Evolutionary conservation across 2,888 invertebrate genomes (phyloP), one percentile per base, ranked within the genome.

Genomic region (Spodoptera exigua): DNA sequence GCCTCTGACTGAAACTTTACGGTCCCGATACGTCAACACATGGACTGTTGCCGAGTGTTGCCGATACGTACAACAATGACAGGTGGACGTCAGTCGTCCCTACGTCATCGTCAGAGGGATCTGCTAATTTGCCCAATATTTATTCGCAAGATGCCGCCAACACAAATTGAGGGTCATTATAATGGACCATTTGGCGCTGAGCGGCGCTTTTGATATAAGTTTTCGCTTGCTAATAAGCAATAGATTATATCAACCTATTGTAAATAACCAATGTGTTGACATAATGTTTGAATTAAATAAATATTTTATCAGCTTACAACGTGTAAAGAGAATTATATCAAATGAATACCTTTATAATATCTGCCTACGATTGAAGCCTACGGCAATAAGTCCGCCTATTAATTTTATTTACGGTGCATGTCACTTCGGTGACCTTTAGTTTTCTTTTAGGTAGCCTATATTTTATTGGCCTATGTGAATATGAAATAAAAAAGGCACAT

Each of bases 81-180:
- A 92, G 92, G 89, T 91, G 89, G 80, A 78, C 81, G 52, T 13
- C 45, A 36, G 36, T n/a, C 37, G 27, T 41, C 47, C n/a, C 64
- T 53, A 78, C 81, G 61, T 51, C 60, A 67, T 21, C 35, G 41
- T 2, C 13, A 86, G 84, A 86, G 87, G 90, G 89, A 81, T 82
- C 68, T 81, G 81, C 86, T 92, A 92, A 93, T 93, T 93, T 89
- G 90, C 80, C 85, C 90, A 90, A 91, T 92, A 91, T 93, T 93
- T 93, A 92, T 92, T 89, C 80, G 89, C 93, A 90, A 89, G 77
- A 89, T 89, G 91, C 88, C 87, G 90, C 83, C 84, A 84, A 83
- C 84, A 86, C 88, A 88, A 89, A 90, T 88, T 83, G 87, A 85
- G 78, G 83, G 82, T 86, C 88, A 91, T 91, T 90, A 89, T 43